A percentile compares a stretch with the other conserved stretches of the same genome.
These are phyloP conservation scores for Adoxophyes honmai DNA, from an alignment of 1,140 invertebrate genomes.

Conservation along the genomic window DNA sequence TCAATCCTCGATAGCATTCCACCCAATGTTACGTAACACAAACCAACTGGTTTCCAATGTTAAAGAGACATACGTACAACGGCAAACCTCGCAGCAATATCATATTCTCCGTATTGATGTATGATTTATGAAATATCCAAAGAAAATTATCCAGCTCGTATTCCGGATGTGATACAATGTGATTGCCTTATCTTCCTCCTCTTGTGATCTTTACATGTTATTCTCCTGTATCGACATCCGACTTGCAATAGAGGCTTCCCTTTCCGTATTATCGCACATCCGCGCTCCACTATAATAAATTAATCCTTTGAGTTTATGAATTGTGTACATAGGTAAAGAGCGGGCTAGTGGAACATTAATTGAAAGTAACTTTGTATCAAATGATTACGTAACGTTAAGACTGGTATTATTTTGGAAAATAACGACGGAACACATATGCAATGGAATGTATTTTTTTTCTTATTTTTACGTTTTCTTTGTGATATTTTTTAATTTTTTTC, in stretches of 20 bases:
- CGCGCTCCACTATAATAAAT: conserved; percentile 2
- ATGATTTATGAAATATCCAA: conserved; percentile 58
- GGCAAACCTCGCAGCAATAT: conserved; percentile 27
- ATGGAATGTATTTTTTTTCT: no score
- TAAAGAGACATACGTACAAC: background rate
- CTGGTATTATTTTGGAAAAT: no score
- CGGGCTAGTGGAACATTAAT: no score
- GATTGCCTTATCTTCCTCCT: conserved; percentile 56
- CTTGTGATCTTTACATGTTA: conserved; percentile 60
- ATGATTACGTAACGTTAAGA: no score
- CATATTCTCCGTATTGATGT: conserved; percentile 54
- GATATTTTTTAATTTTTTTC: no score
- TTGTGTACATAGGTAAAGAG: background rate
- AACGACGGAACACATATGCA: no score
- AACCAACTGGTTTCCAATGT: background rate
- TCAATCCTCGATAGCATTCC: no score
- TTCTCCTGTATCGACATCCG: conserved; percentile 46
- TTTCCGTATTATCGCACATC: conserved; percentile 11
- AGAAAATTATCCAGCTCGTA: conserved; percentile 55
- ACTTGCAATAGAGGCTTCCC: conserved; percentile 26
- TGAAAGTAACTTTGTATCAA: no score
- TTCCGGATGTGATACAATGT: conserved; percentile 56
- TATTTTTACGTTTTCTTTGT: no score
- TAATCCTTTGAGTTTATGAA: background rate
- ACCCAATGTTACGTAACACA: no score